phyloP scores from a whole-genome alignment of 2,888 invertebrate species.

The Eudasyphora cyanicolor region DNA sequence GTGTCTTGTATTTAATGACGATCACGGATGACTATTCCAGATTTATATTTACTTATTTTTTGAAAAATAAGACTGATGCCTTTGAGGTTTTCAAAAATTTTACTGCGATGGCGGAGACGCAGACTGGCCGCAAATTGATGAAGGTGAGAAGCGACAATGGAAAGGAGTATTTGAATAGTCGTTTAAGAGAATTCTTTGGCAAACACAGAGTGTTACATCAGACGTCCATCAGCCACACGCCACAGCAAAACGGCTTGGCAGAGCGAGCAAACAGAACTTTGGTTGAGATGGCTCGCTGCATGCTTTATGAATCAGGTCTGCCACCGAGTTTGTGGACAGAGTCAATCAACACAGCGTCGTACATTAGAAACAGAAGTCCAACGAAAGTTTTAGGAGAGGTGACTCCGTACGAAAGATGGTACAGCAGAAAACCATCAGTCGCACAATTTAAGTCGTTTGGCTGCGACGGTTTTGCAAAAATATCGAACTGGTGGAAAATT shows the following conservation, averaged over 20 bases:
- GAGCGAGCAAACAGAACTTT: conserved; percentile 59
- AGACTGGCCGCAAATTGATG: conserved; percentile 53
- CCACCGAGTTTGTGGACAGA: conserved; percentile 67
- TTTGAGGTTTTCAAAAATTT: conserved; percentile 54
- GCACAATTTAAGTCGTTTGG: conserved; percentile 57
- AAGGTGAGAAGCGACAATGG: conserved; percentile 56
- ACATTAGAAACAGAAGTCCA: conserved; percentile 52
- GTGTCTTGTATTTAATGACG: conserved; percentile 53
- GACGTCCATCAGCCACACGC: conserved; percentile 47
- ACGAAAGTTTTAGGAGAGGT: conserved; percentile 54
- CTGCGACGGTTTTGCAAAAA: conserved; percentile 49
- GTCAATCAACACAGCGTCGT: conserved; percentile 58
- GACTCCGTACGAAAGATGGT: conserved; percentile 65
- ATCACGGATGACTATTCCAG: conserved; percentile 59
- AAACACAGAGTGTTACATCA: conserved; percentile 42
- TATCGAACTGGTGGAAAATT: conserved; percentile 36
- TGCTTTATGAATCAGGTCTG: conserved; percentile 68
- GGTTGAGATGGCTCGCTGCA: conserved; percentile 69
- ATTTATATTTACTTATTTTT: conserved; percentile 56
- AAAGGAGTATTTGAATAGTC: conserved; percentile 49
- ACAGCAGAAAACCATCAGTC: conserved; percentile 53
- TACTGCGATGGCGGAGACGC: conserved; percentile 55
- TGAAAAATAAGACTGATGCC: conserved; percentile 51
- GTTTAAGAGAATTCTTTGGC: conserved; percentile 48
- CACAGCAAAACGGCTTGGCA: conserved; percentile 63